Conservation (phyloP, 2,797 vertebrate genomes). For the Sebastes vulpes region DNA sequence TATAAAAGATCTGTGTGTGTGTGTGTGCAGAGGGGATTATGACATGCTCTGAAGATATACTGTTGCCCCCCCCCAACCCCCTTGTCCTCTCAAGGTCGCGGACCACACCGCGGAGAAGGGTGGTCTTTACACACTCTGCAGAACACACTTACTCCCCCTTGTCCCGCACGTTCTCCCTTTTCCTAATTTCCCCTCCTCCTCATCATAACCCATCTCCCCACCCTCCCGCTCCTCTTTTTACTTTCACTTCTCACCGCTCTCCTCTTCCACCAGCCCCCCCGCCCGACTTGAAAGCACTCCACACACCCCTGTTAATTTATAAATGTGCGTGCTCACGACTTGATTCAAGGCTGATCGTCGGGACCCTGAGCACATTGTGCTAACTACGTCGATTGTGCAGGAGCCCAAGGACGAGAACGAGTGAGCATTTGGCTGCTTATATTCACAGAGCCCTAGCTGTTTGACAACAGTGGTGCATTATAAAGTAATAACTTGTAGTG, state of each 20-base stretch:
- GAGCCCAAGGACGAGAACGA: conserved; percentile 26
- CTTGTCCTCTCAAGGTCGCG: conserved; percentile 68
- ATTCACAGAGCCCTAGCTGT: background rate
- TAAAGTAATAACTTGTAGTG: background rate
- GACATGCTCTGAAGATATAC: conserved; percentile 44
- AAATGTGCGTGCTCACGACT: background rate
- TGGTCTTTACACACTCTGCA: conserved; percentile 55
- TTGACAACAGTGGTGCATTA: background rate
- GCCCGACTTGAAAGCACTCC: background rate
- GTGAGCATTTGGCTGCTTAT: background rate
- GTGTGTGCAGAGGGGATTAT: conserved; percentile 30
- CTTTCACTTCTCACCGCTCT: background rate
- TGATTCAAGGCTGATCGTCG: conserved; percentile 26
- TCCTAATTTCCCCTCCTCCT: background rate
- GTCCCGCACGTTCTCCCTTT: background rate
- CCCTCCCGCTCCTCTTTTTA: background rate
- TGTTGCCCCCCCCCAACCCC: background rate
- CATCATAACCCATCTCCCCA: background rate
- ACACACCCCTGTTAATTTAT: background rate
- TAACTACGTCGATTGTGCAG: conserved; percentile 4
- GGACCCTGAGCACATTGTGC: conserved; percentile 17
- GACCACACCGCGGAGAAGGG: background rate
- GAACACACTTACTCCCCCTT: conserved; percentile 18
- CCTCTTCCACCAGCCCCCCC: background rate
- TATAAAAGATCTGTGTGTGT: background rate